phyloP scores from a whole-genome alignment of 2,888 invertebrate species.

The Eledona agricola region DNA sequence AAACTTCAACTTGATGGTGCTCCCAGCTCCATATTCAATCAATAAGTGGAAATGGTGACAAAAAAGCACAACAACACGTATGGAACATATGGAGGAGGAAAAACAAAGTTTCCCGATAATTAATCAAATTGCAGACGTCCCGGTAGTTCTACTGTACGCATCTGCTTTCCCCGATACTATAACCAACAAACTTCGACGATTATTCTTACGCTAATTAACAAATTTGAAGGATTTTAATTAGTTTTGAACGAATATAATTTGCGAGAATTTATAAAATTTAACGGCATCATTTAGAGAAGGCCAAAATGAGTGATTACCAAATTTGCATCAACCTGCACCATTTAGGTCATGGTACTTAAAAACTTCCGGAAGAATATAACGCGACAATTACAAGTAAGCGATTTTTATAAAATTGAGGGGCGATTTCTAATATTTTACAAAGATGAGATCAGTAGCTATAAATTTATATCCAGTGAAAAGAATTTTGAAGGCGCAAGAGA shows the following conservation, averaged over 20 bases:
- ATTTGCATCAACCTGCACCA: too few species aligned
- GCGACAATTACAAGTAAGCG: conserved; percentile 37
- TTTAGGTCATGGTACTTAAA: too few species aligned
- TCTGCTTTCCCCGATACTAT: conserved; percentile 23
- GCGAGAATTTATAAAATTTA: conserved; percentile 26
- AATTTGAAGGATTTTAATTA: conserved; percentile 29
- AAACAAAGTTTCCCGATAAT: conserved; percentile 20
- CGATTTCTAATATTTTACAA: conserved; percentile 38
- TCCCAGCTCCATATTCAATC: neutral
- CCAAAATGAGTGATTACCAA: too few species aligned
- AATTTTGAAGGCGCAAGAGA: conserved; percentile 33
- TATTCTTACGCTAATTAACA: conserved; percentile 28
- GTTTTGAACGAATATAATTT: conserved; percentile 21
- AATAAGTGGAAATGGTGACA: too few species aligned
- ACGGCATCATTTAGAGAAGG: too few species aligned
- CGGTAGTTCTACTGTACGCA: conserved; percentile 18
- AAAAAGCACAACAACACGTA: conserved; percentile 14
- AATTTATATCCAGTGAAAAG: conserved; percentile 40
- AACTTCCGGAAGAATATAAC: conserved; percentile 29
- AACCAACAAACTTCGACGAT: conserved; percentile 21
- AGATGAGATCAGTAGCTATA: conserved; percentile 39
- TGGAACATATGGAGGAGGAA: conserved; percentile 17
- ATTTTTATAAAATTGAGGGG: conserved; percentile 36
- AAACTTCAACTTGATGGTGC: conserved; percentile 2
- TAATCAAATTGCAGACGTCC: conserved; percentile 18